These are phyloP conservation scores for Odontothrips loti DNA, from an alignment of 2,888 invertebrate genomes.

Conservation along the genomic window DNA sequence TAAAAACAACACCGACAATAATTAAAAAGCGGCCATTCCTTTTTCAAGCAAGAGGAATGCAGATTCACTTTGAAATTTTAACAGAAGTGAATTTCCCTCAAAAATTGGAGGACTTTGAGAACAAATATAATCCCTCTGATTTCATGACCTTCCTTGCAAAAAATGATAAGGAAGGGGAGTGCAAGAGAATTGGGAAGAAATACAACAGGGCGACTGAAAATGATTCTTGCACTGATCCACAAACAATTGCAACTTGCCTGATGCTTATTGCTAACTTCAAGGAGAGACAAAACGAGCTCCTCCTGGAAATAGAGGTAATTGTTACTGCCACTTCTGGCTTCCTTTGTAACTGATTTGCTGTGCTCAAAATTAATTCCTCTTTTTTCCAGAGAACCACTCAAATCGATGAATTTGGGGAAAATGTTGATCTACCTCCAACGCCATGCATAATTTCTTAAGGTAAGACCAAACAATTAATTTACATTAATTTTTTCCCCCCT, in stretches of 20 bases:
- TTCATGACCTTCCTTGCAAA: not conserved
- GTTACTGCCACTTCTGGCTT: not conserved
- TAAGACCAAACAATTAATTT: not conserved
- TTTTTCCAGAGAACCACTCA: not conserved
- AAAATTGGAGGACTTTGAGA: not conserved
- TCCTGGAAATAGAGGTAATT: not conserved
- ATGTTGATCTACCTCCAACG: not conserved
- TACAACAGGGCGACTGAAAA: not conserved
- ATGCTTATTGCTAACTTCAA: not conserved
- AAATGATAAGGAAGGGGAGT: not conserved
- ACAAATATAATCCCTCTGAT: not conserved
- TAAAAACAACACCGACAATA: not conserved
- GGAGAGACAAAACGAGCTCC: not conserved
- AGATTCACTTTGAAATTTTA: not conserved
- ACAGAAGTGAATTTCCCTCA: not conserved
- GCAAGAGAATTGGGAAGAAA: not conserved
- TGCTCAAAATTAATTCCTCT: no score
- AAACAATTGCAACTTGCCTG: not conserved
- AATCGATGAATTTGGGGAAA: not conserved
- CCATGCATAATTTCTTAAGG: not conserved
- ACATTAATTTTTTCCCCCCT: no score
- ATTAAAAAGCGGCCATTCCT: not conserved
- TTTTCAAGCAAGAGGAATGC: not conserved
- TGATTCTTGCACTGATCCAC: not conserved
- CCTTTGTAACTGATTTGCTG: no score